Base-by-base conservation (phyloP, 2,888 invertebrate species). In the Drosophila neutralis region DNA sequence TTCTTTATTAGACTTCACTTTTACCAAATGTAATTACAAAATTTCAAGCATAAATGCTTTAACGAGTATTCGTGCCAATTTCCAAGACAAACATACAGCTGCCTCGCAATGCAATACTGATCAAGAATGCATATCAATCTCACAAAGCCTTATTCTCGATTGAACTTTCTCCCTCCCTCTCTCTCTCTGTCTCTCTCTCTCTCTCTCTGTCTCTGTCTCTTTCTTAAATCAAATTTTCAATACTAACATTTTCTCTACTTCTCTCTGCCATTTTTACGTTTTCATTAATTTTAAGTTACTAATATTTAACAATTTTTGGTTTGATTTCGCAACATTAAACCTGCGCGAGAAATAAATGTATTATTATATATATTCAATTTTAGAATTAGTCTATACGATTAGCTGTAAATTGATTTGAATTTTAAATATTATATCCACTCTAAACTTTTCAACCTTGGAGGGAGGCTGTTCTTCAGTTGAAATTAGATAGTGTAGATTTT, bases 1-100 rank as follows among this genome's bases (percentile, higher is more conserved):
- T 27, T 74, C 60, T 5, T 40, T 38, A 40, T 36, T 21, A 24
- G 21, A 40, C 48, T 15, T 33, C 38, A 69, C 49, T 40, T 56
- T 35, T 36, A 31, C 57, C 15, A 33, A 7, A 4, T 4, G 4
- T 56, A n/a, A 10, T 15, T 35, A 10, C 13, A 8, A 1, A 24
- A 15, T 15, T 21, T 53, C 10, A 15, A 11, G 24, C 15, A 10
- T 21, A 24, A 53, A 24, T 21, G 10, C 8, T 15, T 53, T 15
- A 10, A 24, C 27, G 0, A 29, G 24, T 27, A 49, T 49, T 18
- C 15, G 15, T 52, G 21, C 8, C 24, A 8, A 24, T 7, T 15
- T 4, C 2, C 4, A 48, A 48, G 21, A 6, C 42, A 21, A 13
- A 45, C 42, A 4, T 21, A 21, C 21, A 13, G 7, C 13, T 2